Evolutionary conservation across 2,888 invertebrate species (phyloP).

Genomic region (Blera fallax): DNA sequence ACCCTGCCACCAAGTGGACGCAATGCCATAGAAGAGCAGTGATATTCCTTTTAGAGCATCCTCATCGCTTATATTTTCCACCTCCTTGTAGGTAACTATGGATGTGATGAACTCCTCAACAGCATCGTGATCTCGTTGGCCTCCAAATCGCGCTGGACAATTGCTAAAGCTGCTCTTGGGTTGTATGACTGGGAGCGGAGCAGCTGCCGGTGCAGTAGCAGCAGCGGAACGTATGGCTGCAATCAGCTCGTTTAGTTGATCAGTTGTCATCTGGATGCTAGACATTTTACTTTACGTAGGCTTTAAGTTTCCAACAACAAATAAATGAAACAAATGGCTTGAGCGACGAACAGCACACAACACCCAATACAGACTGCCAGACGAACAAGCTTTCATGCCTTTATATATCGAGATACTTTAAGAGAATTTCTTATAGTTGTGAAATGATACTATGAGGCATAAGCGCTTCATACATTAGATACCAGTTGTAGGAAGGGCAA

Average conservation of each 20-base stretch:
- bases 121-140: conserved; percentile 78
- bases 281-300: not conserved
- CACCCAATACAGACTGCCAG: not conserved
- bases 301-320: not conserved
- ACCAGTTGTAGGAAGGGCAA: not conserved
- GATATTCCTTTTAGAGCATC: conserved; percentile 79
- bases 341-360: not conserved
- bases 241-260: conserved; percentile 78
- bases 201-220: conserved; percentile 30
- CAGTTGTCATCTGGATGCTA: conserved; percentile 77
- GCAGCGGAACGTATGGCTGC: conserved; percentile 77
- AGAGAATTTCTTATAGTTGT: not conserved
- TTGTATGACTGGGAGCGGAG: not conserved
- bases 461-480: not conserved
- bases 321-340: no score
- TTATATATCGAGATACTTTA: not conserved
- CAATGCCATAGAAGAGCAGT: conserved; percentile 77
- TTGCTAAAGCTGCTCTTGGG: conserved; percentile 77
- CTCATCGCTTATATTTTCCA: conserved; percentile 78
- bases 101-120: conserved; percentile 79
- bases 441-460: not conserved
- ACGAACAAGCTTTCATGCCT: not conserved
- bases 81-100: conserved; percentile 78
- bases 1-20: conserved; percentile 80
- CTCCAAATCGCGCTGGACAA: conserved; percentile 76